Evolutionary conservation across 2,888 invertebrate genomes (phyloP), one percentile per base, ranked within the genome.

Genomic region (Eulithis testata): DNA sequence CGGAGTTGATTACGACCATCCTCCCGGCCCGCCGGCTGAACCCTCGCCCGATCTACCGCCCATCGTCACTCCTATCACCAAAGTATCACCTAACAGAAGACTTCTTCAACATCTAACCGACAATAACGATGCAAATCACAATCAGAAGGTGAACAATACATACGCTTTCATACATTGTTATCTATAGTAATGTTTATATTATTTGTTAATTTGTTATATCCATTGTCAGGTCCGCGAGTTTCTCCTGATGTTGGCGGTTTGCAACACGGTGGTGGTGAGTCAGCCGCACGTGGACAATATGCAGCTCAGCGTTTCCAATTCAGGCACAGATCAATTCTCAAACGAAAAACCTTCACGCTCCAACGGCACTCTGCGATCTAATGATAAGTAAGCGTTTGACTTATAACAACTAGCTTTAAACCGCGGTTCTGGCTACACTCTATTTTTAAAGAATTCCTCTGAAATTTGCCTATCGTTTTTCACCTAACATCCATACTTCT

Each of bases 211-310:
- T 43, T 12, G 50, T 51, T 43, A 44, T 47, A 31, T 60, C 36
- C 21, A 37, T 65, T 61, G 36, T 88, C 94, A 96, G 81, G 95
- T 97, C 43, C 96, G 96, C 77, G 98, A 98, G 84, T 99, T 99
- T 89, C 95, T 99, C 71, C 86, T 99, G 67, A 95, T 98, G 31
- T 93, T 99, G 86, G 97, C 99, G 12, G 95, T 99, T 67, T 99
- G 99, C 89, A 99, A 99, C 91, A 99, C 99, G 0, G 99, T 99
- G 7, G 97, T 99, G 60, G 99, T 99, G 59, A 97, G 98, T 73
- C 96, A 97, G 83, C 98, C 98, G 7, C 95, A 95, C 86, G 92
- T 94, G 49, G 95, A 95, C 83, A 77, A 86, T 44, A 96, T 97
- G 95, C 95, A 96, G 84, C 94, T 96, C 60, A 96, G 95, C 82